Evolutionary conservation across 2,888 invertebrate genomes (phyloP), one percentile per base, ranked within the genome.

Genomic region (Lasioglossum marginatum): DNA sequence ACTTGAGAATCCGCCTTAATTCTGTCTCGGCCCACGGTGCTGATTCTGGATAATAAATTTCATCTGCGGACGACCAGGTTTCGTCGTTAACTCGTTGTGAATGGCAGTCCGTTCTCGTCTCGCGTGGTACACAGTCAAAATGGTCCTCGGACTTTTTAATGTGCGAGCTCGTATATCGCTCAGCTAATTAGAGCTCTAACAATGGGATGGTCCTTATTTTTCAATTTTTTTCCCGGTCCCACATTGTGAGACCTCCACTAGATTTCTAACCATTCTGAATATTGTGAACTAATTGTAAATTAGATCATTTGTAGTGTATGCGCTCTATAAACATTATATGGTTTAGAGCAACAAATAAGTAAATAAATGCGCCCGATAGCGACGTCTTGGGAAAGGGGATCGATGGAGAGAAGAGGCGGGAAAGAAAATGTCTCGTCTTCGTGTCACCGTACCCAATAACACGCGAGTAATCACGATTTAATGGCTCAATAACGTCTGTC

Each of bases 401-500:
- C 27, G 27, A 60, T n/a, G 37, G 45, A 77, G 60, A n/a, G 71
- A 74, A 16, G 71, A 23, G 76, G 73, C 57, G 70, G 77, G 82
- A 89, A 91, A 91, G 89, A 70, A 70, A 91, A 89, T 83, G 92
- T 87, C 84, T 77, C 87, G 78, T 91, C 89, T 89, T 79, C 87
- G 90, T 93, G 93, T 93, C 93, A 92, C 92, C 92, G 91, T 89
- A 87, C 80, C 92, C 94, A 93, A 94, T 94, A 94, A 93, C 92
- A 92, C 89, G 89, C 89, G 89, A 91, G 92, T 94, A 94, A 94
- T 94, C 93, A 93, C 92, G 90, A 94, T 94, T 94, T 94, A 94
- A 94, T 94, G 92, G 93, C 93, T 93, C 94, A 94, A 94, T 94
- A 94, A 94, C 93, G 92, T 93, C 91, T 88, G 85, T 90, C 91